Percentiles rank a stretch among this genome's conserved stretches.
These are phyloP conservation scores for Cheilosia soror DNA, from an alignment of 2,888 invertebrate genomes.

Conservation along the genomic window DNA sequence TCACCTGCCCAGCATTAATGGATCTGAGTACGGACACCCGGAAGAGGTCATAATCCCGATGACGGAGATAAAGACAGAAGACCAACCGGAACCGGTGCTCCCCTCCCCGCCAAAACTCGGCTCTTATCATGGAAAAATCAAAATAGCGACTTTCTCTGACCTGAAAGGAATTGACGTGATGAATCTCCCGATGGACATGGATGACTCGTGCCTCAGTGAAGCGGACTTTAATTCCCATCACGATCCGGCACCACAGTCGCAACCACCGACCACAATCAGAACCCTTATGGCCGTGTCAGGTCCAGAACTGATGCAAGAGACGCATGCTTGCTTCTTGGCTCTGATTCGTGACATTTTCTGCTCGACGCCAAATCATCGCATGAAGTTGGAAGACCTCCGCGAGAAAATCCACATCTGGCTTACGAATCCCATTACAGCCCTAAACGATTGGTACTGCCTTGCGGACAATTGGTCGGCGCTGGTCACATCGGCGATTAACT, in stretches of 20 bases:
- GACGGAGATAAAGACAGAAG: conserved; percentile 56
- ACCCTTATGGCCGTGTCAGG: conserved; percentile 50
- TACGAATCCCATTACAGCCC: conserved; percentile 91
- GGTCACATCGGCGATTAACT: conserved; percentile 91
- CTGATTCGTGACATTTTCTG: conserved; percentile 94
- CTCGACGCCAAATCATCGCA: conserved; percentile 92
- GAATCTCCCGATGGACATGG: conserved; percentile 90
- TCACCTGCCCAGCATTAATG: conserved; percentile 56
- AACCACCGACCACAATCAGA: conserved; percentile 17
- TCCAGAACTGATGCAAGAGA: conserved; percentile 90
- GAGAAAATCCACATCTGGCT: conserved; percentile 90
- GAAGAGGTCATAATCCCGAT: conserved; percentile 63
- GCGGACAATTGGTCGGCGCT: conserved; percentile 90
- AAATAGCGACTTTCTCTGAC: conserved; percentile 81
- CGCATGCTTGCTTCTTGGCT: conserved; percentile 94
- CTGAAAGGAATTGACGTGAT: conserved; percentile 89
- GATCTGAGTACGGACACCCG: conserved; percentile 53
- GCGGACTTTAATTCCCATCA: conserved; percentile 62
- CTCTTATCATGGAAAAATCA: conserved; percentile 65
- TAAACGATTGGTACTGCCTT: conserved; percentile 91
- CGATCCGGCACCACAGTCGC: conserved; percentile 23
- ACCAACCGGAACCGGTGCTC: conserved; percentile 23
- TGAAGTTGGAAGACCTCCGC: conserved; percentile 90
- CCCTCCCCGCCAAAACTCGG: conserved; percentile 55
- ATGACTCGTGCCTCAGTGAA: conserved; percentile 83